phyloP scores from a whole-genome alignment of 2,797 vertebrate genomes.

The Propithecus deckenii region DNA sequence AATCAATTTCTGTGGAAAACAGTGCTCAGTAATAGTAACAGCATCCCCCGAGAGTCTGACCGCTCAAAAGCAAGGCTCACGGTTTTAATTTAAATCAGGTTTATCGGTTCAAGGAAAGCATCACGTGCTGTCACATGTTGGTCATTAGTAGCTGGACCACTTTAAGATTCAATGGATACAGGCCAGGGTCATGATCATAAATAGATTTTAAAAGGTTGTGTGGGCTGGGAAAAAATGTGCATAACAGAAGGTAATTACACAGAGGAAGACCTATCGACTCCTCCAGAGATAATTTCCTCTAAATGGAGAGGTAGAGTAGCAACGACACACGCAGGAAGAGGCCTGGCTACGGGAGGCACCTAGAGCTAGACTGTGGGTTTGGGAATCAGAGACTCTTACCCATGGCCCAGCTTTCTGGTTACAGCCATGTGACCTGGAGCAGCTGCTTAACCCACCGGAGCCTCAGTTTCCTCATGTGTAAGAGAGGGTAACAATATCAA shows the following conservation, averaged over 20 bases:
- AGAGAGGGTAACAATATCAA: no score
- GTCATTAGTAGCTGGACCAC: neutral
- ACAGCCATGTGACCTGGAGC: fast-evolving
- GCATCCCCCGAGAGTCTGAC: neutral
- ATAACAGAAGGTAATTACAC: neutral
- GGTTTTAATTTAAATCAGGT: neutral
- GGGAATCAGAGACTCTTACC: fast-evolving
- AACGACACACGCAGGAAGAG: fast-evolving
- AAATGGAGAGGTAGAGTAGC: fast-evolving
- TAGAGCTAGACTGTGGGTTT: fast-evolving
- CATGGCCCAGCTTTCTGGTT: neutral
- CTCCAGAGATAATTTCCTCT: no score
- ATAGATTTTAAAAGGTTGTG: neutral
- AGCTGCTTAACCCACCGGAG: fast-evolving
- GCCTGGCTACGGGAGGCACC: no score
- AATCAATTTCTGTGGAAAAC: neutral
- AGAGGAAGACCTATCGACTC: neutral
- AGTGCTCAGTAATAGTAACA: fast-evolving
- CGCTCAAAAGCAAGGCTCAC: neutral
- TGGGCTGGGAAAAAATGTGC: neutral
- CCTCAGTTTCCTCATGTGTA: neutral
- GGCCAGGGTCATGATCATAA: neutral
- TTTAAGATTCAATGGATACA: neutral
- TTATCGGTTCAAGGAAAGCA: neutral
- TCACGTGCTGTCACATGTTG: neutral